Evolutionary conservation across 2,113 vertebrate species (phyloP).

Genomic region (Panthera leo): DNA sequence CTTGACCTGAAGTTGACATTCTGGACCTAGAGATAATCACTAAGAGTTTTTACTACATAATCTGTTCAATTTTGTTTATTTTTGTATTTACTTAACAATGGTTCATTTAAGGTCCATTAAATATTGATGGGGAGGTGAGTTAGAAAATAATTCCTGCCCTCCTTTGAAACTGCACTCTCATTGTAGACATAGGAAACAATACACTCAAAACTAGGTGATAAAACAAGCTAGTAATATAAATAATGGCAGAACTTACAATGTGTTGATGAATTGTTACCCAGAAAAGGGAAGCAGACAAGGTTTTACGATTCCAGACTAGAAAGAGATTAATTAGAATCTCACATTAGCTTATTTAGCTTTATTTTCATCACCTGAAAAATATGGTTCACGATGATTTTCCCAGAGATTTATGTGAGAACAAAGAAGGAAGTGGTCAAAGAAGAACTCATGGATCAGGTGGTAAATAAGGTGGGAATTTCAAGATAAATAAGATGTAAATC

Average conservation of each 20-base stretch:
- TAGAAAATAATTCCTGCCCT: background rate
- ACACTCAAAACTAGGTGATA: background rate
- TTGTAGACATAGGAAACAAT: background rate
- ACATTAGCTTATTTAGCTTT: background rate
- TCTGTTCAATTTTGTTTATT: background rate
- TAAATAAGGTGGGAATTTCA: background rate
- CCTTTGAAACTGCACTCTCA: background rate
- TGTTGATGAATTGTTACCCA: background rate
- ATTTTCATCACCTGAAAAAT: background rate
- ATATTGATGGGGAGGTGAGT: background rate
- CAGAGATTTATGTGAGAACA: background rate
- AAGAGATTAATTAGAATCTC: background rate
- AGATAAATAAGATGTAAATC: background rate
- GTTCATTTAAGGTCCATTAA: background rate
- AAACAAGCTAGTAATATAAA: background rate
- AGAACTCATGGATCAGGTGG: background rate
- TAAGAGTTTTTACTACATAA: background rate
- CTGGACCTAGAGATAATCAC: background rate
- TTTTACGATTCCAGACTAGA: background rate
- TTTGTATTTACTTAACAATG: background rate
- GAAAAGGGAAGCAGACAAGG: background rate
- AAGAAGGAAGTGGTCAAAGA: background rate
- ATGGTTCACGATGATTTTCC: background rate
- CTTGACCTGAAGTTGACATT: background rate
- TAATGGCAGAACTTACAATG: background rate